Conservation (phyloP, 2,797 vertebrate species). For the Gymnothorax reevesii region DNA sequence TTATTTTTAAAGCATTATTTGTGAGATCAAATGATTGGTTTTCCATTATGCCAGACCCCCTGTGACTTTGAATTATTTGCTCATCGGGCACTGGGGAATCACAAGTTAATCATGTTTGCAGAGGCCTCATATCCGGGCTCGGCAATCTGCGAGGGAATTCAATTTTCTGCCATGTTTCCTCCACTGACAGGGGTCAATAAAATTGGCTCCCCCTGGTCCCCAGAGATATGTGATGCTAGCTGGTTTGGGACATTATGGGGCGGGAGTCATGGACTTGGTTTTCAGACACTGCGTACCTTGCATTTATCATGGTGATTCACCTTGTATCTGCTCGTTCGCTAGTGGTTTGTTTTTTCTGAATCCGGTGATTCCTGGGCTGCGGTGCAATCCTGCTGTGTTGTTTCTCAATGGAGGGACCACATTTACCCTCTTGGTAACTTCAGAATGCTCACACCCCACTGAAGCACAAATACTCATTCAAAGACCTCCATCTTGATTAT, state of each 20-base stretch:
- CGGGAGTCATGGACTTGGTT: background rate
- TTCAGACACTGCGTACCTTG: background rate
- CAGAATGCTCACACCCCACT: background rate
- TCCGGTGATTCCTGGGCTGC: background rate
- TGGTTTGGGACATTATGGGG: background rate
- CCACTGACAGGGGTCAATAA: slow-evolving; percentile 42
- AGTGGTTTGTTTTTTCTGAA: background rate
- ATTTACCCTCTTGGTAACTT: background rate
- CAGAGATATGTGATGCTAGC: background rate
- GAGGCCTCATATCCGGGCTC: too few species aligned
- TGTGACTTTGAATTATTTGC: slow-evolving; percentile 30
- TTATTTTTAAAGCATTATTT: slow-evolving; percentile 27
- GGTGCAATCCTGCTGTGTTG: background rate
- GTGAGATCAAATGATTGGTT: slow-evolving; percentile 19
- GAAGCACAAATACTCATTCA: background rate
- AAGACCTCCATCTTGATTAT: background rate
- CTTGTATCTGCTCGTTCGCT: too few species aligned
- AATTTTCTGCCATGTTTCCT: slow-evolving; percentile 54
- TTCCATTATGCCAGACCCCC: slow-evolving; percentile 11
- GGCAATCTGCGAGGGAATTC: slow-evolving; percentile 36
- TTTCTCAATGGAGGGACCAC: background rate
- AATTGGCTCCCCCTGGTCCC: slow-evolving; percentile 28
- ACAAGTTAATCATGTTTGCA: background rate
- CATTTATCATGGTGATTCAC: background rate
- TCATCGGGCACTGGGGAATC: background rate